Percentiles rank a stretch among this genome's conserved stretches.
These are phyloP conservation scores for Trichonephila clavipes DNA, from an alignment of 1,140 invertebrate genomes.

Conservation along the genomic window DNA sequence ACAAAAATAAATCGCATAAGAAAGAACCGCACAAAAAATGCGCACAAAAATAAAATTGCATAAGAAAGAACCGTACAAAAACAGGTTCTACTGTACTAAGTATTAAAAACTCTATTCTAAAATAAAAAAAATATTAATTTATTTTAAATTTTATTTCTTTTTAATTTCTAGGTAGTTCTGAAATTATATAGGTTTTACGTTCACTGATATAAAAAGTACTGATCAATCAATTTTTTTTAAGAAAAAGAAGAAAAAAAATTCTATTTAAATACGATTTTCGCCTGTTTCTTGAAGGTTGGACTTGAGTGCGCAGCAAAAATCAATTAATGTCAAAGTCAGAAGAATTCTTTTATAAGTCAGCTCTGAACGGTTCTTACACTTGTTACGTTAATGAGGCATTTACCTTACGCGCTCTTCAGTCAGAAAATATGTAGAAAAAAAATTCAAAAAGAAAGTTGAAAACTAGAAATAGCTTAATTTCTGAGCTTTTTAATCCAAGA, in stretches of 20 bases:
- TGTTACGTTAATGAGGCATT: constrained; percentile 34
- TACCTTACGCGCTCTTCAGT: background rate
- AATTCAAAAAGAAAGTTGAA: background rate
- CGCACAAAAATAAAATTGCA: too few species aligned
- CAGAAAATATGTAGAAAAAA: background rate
- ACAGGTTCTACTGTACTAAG: too few species aligned
- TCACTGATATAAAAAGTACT: too few species aligned
- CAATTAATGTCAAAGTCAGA: constrained; percentile 21
- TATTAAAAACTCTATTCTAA: too few species aligned
- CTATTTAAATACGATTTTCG: background rate
- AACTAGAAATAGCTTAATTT: constrained; percentile 3
- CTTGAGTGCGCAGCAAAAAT: background rate
- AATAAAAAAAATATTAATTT: too few species aligned
- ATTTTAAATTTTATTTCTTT: too few species aligned
- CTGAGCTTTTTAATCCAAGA: background rate
- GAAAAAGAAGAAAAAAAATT: background rate
- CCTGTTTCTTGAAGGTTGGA: background rate
- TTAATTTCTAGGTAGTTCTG: too few species aligned
- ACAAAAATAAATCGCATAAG: too few species aligned
- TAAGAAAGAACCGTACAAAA: too few species aligned
- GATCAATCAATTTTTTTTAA: too few species aligned
- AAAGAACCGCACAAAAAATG: too few species aligned
- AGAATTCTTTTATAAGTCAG: background rate
- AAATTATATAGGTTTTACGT: too few species aligned
- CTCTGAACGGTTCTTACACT: background rate